Evolutionary conservation across 2,797 vertebrate species (phyloP).

Genomic region (Leuciscus waleckii): DNA sequence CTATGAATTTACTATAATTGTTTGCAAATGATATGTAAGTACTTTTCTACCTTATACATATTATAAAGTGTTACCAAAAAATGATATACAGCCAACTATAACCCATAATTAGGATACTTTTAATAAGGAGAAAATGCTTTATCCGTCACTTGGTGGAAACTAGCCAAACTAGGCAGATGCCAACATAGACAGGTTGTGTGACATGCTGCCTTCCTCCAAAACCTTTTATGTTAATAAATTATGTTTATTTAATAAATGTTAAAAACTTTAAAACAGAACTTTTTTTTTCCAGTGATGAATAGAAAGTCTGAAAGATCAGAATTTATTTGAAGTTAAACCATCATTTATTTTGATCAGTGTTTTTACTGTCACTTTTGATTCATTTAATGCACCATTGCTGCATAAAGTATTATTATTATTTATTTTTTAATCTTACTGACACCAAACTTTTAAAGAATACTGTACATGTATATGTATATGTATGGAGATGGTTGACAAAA

Average conservation of each 20-base stretch:
- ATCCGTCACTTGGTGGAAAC: neutral
- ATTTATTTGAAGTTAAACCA: no score
- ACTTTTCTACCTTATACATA: no score
- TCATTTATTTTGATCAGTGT: neutral
- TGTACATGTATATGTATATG: no score
- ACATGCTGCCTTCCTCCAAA: no score
- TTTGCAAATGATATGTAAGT: no score
- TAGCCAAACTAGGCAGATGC: neutral
- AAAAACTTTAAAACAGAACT: no score
- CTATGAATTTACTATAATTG: no score
- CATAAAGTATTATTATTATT: neutral
- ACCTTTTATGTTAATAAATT: no score
- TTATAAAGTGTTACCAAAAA: no score
- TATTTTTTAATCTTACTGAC: neutral
- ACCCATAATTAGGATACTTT: neutral
- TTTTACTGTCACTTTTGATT: neutral
- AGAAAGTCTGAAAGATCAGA: no score
- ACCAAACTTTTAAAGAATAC: neutral
- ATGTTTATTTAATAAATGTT: no score
- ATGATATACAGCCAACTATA: neutral
- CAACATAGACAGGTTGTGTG: neutral
- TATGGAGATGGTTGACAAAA: neutral
- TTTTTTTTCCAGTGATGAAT: no score
- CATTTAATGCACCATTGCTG: neutral
- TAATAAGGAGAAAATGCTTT: neutral